Evolutionary conservation across 2,797 vertebrate genomes (phyloP).

Genomic region (Scolopax bukidnonensis): DNA sequence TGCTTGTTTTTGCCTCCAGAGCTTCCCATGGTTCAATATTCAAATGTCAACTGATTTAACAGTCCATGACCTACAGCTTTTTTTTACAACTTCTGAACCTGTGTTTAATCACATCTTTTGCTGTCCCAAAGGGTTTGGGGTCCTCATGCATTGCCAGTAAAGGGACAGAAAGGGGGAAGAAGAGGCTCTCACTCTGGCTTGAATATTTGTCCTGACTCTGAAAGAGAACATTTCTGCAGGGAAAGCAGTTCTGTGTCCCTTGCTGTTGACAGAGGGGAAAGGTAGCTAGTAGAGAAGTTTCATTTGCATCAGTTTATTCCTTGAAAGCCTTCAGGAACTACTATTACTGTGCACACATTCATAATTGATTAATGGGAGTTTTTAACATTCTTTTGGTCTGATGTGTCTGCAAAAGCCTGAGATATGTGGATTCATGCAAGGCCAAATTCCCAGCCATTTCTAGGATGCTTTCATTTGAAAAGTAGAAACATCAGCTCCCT

Average conservation of each 20-base stretch:
- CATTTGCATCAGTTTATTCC: background rate
- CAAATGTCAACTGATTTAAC: background rate
- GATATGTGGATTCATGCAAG: background rate
- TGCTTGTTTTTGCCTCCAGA: background rate
- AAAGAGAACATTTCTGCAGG: background rate
- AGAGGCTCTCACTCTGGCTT: accelerated
- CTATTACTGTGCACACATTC: background rate
- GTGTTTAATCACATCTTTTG: background rate
- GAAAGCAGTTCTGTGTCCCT: background rate
- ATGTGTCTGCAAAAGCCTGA: background rate
- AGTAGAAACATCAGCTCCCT: background rate
- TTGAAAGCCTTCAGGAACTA: background rate
- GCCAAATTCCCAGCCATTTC: background rate
- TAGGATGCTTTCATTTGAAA: background rate
- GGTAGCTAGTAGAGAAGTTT: background rate
- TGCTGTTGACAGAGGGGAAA: background rate
- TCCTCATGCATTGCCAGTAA: background rate
- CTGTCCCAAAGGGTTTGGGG: background rate
- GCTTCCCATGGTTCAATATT: background rate
- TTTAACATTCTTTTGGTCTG: background rate
- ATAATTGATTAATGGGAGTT: background rate
- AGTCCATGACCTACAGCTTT: background rate
- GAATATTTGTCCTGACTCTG: background rate
- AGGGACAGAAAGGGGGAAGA: background rate
- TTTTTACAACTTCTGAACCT: background rate